Percentiles rank a stretch among this genome's conserved stretches.
Conservation (phyloP, 2,888 invertebrate genomes). For the Drosophila tripunctata region DNA sequence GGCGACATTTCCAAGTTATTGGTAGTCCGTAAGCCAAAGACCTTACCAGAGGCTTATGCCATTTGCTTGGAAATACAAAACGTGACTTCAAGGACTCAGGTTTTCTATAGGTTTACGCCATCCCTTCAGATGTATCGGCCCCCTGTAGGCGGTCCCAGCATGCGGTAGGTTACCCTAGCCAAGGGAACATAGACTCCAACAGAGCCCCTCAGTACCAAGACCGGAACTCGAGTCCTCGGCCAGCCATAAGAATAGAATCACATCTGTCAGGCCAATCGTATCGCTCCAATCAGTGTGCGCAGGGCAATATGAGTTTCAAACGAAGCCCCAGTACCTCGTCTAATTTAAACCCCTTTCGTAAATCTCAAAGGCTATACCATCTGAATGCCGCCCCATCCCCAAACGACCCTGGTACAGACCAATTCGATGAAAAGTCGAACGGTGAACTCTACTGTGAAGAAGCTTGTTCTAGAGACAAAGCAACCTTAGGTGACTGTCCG, state of each 20-base stretch:
- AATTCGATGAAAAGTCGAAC: too few species aligned
- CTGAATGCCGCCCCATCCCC: neutral
- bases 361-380: constrained; percentile 4
- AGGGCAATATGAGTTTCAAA: neutral
- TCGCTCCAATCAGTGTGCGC: neutral
- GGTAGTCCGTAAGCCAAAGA: neutral
- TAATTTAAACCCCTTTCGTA: constrained; percentile 1
- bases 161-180: too few species aligned
- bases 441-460: too few species aligned
- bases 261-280: constrained; percentile 1
- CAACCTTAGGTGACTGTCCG: too few species aligned
- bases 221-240: neutral
- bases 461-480: too few species aligned
- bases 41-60: constrained; percentile 15
- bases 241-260: neutral
- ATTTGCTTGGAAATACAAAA: constrained; percentile 13
- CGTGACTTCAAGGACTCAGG: too few species aligned
- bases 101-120: too few species aligned
- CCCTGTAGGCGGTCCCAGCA: too few species aligned
- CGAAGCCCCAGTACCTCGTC: neutral
- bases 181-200: too few species aligned
- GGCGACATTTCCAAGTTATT: constrained; percentile 10
- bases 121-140: too few species aligned
- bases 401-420: too few species aligned
- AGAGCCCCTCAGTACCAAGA: neutral